Percentiles rank a stretch among this genome's conserved stretches.
Evolutionary conservation across 2,888 invertebrate species (phyloP).

Genomic region (Limnephilus marmoratus): DNA sequence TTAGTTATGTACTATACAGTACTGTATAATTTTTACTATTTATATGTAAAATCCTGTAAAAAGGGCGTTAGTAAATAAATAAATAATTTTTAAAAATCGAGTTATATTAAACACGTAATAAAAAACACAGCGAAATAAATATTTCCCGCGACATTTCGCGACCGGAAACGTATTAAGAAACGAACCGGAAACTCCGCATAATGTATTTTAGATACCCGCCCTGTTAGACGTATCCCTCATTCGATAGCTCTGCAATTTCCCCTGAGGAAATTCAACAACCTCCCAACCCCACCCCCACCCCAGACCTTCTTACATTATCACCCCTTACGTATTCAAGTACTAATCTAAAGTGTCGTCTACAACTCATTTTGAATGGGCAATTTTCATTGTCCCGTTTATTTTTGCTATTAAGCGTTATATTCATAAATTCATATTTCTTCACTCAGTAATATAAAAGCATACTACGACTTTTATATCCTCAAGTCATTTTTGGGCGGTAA

Average conservation of each 20-base stretch:
- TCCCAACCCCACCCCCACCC: not conserved
- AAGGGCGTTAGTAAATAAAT: no score
- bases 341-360: not conserved
- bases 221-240: slow-evolving; percentile 33
- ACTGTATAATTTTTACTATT: no score
- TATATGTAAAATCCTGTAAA: no score
- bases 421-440: not conserved
- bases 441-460: no score
- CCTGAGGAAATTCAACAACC: slow-evolving; percentile 29
- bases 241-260: slow-evolving; percentile 37
- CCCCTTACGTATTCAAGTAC: not conserved
- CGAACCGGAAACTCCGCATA: not conserved
- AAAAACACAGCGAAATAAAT: not conserved
- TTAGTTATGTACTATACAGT: no score
- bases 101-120: not conserved
- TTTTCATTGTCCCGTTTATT: no score
- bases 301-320: not conserved
- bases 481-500: no score
- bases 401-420: not conserved
- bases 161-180: not conserved
- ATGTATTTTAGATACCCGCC: not conserved
- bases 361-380: not conserved
- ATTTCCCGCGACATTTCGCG: not conserved
- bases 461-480: no score
- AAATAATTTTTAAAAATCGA: no score